Percentiles rank a stretch among this genome's conserved stretches.
Conservation (phyloP, 1,140 invertebrate species). For the Drosophila nikananu region DNA sequence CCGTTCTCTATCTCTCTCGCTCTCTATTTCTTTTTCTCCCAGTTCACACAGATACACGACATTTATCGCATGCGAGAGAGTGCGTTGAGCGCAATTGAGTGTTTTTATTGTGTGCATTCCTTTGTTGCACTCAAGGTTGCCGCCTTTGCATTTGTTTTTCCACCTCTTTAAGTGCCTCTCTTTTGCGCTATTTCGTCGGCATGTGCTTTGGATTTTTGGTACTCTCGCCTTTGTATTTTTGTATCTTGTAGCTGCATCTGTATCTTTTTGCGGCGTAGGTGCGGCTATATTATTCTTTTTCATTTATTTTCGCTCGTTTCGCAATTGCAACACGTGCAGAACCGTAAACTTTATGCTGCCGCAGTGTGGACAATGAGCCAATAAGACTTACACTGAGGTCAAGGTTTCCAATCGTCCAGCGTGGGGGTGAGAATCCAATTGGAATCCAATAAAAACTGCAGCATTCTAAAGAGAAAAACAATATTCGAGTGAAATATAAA, state of each 20-base stretch:
- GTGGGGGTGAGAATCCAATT: constrained; percentile 17
- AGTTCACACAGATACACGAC: constrained; percentile 63
- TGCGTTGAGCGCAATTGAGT: constrained; percentile 16
- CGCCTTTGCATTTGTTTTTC: constrained; percentile 55
- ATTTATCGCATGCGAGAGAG: constrained; percentile 73
- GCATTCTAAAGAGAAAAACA: not conserved
- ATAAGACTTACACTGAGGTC: constrained; percentile 27
- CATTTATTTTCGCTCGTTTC: constrained; percentile 4
- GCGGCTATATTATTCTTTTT: constrained; percentile 16
- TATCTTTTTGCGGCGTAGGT: constrained; percentile 51
- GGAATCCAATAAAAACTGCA: constrained; percentile 10
- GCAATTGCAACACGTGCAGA: constrained; percentile 51
- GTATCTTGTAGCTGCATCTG: constrained; percentile 29
- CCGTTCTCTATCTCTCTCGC: not conserved
- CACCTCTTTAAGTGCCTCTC: not conserved
- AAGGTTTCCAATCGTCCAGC: constrained; percentile 33
- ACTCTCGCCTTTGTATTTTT: constrained; percentile 13
- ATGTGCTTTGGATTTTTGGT: constrained; percentile 33
- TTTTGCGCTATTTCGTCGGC: constrained; percentile 24
- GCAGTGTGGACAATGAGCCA: constrained; percentile 42
- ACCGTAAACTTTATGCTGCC: constrained; percentile 17
- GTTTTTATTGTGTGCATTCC: constrained; percentile 19
- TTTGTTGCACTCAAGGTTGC: constrained; percentile 60
- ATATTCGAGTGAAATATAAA: not conserved
- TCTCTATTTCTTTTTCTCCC: not conserved